Evolutionary conservation across 2,113 vertebrate genomes (phyloP).

Genomic region (Aspiorhynchus laticeps): DNA sequence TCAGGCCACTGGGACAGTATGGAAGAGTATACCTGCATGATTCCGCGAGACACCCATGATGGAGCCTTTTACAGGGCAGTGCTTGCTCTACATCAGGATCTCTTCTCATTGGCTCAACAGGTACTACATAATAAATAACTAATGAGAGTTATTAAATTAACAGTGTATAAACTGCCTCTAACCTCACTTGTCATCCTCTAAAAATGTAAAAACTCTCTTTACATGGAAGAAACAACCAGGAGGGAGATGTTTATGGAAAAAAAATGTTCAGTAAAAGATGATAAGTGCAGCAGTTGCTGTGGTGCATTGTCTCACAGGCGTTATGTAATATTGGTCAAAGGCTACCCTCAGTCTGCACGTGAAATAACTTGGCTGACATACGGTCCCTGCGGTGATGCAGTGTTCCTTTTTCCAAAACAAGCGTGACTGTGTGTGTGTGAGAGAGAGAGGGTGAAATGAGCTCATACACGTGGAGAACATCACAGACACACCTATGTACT

Average conservation of each 20-base stretch:
- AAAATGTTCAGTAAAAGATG: neutral
- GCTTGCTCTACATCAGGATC: conserved; percentile 95
- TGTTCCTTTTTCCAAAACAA: neutral
- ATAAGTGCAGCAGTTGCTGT: neutral
- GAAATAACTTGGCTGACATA: conserved; percentile 26
- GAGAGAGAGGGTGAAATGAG: neutral
- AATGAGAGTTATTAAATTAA: conserved; percentile 37
- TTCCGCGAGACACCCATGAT: conserved; percentile 95
- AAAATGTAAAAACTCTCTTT: neutral
- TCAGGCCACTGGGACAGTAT: conserved; percentile 98
- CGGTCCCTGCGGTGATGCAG: neutral
- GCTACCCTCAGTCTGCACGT: neutral
- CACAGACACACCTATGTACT: neutral
- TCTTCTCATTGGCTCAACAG: conserved; percentile 97
- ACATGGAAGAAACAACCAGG: neutral
- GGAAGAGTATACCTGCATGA: conserved; percentile 99
- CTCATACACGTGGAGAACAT: conserved; percentile 14
- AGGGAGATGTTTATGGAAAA: neutral
- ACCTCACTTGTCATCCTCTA: neutral
- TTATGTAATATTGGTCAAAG: conserved; percentile 55
- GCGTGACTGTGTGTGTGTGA: neutral
- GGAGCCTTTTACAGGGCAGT: conserved; percentile 97
- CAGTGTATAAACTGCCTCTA: neutral
- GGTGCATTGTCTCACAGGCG: conserved; percentile 24
- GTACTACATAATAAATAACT: conserved; percentile 65